Conservation (phyloP, 2,113 vertebrate genomes). For the Micronycteris hirsuta region DNA sequence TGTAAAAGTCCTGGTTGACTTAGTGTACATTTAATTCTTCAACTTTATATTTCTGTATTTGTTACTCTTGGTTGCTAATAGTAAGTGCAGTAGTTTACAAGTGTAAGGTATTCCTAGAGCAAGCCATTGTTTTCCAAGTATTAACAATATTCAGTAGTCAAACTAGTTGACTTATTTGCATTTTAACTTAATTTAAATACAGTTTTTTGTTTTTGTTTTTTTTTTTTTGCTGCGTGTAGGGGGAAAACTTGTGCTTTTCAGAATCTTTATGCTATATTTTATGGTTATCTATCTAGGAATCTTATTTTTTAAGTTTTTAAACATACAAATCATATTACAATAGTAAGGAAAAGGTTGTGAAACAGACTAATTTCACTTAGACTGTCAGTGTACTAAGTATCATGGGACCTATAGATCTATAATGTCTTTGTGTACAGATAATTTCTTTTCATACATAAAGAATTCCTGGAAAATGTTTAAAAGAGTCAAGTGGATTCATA, state of each 20-base stretch:
- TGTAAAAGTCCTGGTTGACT: neutral
- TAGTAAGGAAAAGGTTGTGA: neutral
- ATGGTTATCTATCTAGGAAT: neutral
- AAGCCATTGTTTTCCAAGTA: neutral
- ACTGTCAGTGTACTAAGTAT: neutral
- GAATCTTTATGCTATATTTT: neutral
- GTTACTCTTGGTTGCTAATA: neutral
- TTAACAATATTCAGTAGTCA: neutral
- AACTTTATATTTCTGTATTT: neutral
- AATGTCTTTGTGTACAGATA: neutral
- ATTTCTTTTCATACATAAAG: neutral
- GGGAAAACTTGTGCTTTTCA: neutral
- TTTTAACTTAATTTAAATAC: conserved; percentile 21
- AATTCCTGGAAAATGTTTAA: neutral
- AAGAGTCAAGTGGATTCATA: neutral
- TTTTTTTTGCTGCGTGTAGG: neutral
- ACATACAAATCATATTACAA: neutral
- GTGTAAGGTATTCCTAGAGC: neutral
- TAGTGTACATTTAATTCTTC: neutral
- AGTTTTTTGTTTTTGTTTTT: neutral
- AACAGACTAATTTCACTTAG: neutral
- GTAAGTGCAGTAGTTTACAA: neutral
- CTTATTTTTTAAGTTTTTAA: neutral
- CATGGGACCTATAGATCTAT: neutral
- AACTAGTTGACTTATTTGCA: neutral